Base-by-base conservation (phyloP, 2,888 invertebrate species). In the Callosobruchus maculatus region DNA sequence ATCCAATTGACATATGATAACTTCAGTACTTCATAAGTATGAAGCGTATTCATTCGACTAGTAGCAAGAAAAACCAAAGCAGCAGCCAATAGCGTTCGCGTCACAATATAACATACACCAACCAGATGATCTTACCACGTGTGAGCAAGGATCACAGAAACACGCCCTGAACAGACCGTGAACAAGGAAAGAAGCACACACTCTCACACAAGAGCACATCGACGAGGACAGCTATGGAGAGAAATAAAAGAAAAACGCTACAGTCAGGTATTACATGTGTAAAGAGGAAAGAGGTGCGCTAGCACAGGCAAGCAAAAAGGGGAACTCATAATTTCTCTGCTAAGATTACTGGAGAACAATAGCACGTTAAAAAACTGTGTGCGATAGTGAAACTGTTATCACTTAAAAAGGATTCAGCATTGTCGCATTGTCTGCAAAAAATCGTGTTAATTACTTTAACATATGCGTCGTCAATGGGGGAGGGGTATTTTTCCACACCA, bases 151-250 rank as follows among this genome's bases (percentile, higher is more conserved):
- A 77, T 79, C 81, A 78, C 78, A 77, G 75, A 79, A 80, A 81
- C 82, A 82, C 73, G 82, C 81, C 74, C 81, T 78, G 70, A 83
- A 78, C 77, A 83, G 75, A 78, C 78, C 82, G 78, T 82, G 81
- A 78, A 84, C 81, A 73, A 84, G 73, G 78, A 80, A 83, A 75
- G 82, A 82, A 74, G 82, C 82, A 77, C 82, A 83, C 66, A 81
- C 76, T 74, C 82, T 81, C 72, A 81, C 78, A 80, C 83, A 84
- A 78, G 82, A 80, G 79, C 81, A 82, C 82, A 83, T 82, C 74
- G 80, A 78, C 74, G 76, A 75, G 73, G 76, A 75, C 76, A 78
- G 78, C 77, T 77, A 79, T 76, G 78, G 70, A 77, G 76, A 78
- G 49, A 74, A 74, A 76, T 74, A 76, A 70, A 77, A 75, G 74